Conservation (phyloP, 2,113 vertebrate genomes). For the Peromyscus californicus region DNA sequence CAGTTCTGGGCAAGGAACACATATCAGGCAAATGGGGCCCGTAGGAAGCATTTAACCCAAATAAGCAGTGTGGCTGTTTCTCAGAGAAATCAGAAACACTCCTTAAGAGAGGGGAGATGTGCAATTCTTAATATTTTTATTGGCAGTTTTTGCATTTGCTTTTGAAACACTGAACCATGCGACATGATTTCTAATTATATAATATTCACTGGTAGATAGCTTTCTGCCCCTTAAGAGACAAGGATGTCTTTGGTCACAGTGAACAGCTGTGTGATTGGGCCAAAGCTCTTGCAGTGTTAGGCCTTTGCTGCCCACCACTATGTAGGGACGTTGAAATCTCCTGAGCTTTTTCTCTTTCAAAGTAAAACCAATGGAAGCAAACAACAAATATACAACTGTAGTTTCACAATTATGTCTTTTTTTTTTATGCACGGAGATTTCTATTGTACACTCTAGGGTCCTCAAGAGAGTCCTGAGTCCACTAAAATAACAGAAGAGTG, state of each 20-base stretch:
- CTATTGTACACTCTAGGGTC: background rate
- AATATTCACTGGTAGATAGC: background rate
- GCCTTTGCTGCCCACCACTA: background rate
- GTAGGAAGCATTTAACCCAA: background rate
- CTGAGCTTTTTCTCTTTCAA: background rate
- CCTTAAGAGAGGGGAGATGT: background rate
- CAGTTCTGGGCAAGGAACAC: background rate
- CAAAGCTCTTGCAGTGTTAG: background rate
- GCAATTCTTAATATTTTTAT: background rate
- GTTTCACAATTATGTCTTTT: slow-evolving; percentile 26
- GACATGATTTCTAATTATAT: background rate
- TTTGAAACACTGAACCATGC: background rate
- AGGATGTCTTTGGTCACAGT: background rate
- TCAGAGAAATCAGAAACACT: background rate
- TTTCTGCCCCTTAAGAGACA: background rate
- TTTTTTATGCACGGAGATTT: background rate
- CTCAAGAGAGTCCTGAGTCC: background rate
- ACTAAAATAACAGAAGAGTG: slow-evolving; percentile 29
- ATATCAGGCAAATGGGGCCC: background rate
- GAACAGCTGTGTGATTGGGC: background rate
- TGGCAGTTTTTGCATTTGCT: background rate
- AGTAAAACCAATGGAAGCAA: background rate
- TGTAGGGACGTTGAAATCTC: background rate
- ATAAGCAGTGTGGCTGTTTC: background rate
- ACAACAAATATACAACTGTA: background rate